A percentile compares a stretch with the other conserved stretches of the same genome.
phyloP scores from a whole-genome alignment of 2,888 invertebrate species.

The Villa cingulata region DNA sequence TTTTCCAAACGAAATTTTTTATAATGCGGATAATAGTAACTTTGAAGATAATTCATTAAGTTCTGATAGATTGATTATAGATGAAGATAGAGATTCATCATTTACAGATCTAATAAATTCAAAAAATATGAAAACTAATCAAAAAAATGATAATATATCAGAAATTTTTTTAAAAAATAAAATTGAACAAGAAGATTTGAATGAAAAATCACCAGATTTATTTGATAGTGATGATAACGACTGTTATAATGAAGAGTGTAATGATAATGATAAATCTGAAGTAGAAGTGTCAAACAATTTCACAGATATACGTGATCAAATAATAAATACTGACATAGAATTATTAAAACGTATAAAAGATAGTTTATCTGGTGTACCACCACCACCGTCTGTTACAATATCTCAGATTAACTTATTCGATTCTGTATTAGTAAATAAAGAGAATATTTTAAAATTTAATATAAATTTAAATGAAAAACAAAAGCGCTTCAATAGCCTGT shows the following conservation, averaged over 20 bases:
- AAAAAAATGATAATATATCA: slow-evolving; percentile 13
- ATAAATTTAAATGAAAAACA: slow-evolving; percentile 4
- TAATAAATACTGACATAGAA: slow-evolving; percentile 21
- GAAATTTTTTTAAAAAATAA: slow-evolving; percentile 17
- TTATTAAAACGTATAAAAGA: slow-evolving; percentile 38
- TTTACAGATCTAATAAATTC: not conserved
- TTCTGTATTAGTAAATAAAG: slow-evolving; percentile 46
- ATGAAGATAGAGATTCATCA: not conserved
- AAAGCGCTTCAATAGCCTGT: slow-evolving; percentile 12
- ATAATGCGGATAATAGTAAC: not conserved
- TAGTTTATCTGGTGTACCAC: slow-evolving; percentile 53
- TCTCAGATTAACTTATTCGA: slow-evolving; percentile 50
- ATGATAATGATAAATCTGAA: not conserved
- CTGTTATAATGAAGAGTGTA: slow-evolving; percentile 15
- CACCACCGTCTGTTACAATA: slow-evolving; percentile 61
- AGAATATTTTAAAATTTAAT: slow-evolving; percentile 34
- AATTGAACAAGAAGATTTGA: slow-evolving; percentile 7
- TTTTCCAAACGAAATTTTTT: not conserved
- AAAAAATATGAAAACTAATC: slow-evolving; percentile 4
- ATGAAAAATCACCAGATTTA: slow-evolving; percentile 47
- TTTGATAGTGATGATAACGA: slow-evolving; percentile 48
- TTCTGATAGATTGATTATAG: not conserved
- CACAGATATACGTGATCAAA: not conserved
- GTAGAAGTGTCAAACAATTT: not conserved
- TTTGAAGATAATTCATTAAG: not conserved